phyloP scores from a whole-genome alignment of 2,888 invertebrate species.

The Plagodis pulveraria region DNA sequence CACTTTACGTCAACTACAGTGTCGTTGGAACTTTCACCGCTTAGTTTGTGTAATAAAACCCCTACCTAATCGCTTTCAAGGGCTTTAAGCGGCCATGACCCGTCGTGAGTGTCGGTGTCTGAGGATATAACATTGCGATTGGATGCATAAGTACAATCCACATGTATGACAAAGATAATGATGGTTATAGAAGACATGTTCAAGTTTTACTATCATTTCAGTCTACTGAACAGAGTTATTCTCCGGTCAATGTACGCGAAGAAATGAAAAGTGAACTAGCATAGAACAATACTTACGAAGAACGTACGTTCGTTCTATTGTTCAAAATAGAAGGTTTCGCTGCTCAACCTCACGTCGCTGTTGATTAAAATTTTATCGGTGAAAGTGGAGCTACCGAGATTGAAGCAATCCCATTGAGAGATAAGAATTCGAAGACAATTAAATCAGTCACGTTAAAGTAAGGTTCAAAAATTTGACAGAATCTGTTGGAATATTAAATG shows the following conservation, averaged over 20 bases:
- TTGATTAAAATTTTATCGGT: slow-evolving; percentile 25
- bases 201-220: slow-evolving; percentile 44
- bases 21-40: slow-evolving; percentile 58
- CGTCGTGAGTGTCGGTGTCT: slow-evolving; percentile 62
- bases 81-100: slow-evolving; percentile 84
- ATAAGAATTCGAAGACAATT: slow-evolving; percentile 28
- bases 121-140: slow-evolving; percentile 59
- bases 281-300: slow-evolving; percentile 3
- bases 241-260: slow-evolving; percentile 28
- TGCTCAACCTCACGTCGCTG: neutral
- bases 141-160: slow-evolving; percentile 57
- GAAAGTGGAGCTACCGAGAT: slow-evolving; percentile 24
- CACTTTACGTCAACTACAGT: slow-evolving; percentile 50
- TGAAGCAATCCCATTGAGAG: slow-evolving; percentile 13
- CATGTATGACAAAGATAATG: slow-evolving; percentile 37
- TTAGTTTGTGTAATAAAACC: slow-evolving; percentile 67
- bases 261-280: slow-evolving; percentile 13
- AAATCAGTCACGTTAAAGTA: slow-evolving; percentile 23
- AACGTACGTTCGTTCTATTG: slow-evolving; percentile 2
- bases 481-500: slow-evolving; percentile 35
- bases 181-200: slow-evolving; percentile 32
- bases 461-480: slow-evolving; percentile 27
- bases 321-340: slow-evolving; percentile 1
- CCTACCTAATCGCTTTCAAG: slow-evolving; percentile 76
- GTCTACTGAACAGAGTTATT: slow-evolving; percentile 42